A percentile compares a stretch with the other conserved stretches of the same genome.
phyloP scores from a whole-genome alignment of 2,797 vertebrate genomes.

The Mustela erminea region DNA sequence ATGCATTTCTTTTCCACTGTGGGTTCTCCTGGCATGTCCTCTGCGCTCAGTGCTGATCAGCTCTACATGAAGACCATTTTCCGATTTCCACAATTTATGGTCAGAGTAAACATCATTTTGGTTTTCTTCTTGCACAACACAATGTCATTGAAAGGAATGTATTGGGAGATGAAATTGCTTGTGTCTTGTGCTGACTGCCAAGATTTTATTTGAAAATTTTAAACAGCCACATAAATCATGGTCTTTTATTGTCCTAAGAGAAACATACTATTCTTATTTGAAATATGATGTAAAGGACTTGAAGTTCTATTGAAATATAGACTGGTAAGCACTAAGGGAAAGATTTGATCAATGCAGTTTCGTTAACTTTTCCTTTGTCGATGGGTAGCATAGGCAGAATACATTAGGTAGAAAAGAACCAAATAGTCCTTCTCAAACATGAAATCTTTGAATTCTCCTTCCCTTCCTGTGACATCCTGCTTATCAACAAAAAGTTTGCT shows the following conservation, averaged over 20 bases:
- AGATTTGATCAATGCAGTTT: neutral
- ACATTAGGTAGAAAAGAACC: neutral
- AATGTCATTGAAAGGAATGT: slow-evolving; percentile 54
- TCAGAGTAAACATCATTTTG: slow-evolving; percentile 3
- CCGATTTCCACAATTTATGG: neutral
- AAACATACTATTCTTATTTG: slow-evolving; percentile 37
- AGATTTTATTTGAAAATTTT: slow-evolving; percentile 52
- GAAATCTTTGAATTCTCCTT: neutral
- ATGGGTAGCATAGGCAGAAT: neutral
- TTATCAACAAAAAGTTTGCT: neutral
- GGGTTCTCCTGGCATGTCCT: neutral
- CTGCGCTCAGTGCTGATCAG: neutral
- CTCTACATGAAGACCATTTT: neutral
- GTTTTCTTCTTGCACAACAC: slow-evolving; percentile 35
- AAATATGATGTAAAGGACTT: slow-evolving; percentile 4
- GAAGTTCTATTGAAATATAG: slow-evolving; percentile 49
- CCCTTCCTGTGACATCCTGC: neutral
- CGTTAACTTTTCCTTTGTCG: neutral
- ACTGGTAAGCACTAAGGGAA: neutral
- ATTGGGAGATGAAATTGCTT: slow-evolving; percentile 51
- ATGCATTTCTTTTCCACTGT: neutral
- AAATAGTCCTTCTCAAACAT: neutral
- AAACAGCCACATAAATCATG: slow-evolving; percentile 17
- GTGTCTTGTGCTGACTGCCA: slow-evolving; percentile 54
- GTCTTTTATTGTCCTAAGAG: slow-evolving; percentile 20